These are phyloP conservation scores for Henricia sp. DNA, from an alignment of 53 echinoderm and acorn worm species.

Conservation along the genomic window DNA sequence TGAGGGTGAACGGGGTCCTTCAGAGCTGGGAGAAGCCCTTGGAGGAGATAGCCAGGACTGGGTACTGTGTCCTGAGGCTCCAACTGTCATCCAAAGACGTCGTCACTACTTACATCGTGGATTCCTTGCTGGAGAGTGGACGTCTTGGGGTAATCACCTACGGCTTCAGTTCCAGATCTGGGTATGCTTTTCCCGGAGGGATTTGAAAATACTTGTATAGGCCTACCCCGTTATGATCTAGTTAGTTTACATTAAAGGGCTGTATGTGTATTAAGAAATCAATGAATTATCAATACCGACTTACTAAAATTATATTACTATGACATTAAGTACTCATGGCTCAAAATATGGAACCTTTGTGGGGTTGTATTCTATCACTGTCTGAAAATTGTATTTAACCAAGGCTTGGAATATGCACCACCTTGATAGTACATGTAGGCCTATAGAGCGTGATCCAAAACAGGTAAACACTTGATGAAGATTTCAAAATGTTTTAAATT, in stretches of 20 bases:
- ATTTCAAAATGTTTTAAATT: too few species aligned
- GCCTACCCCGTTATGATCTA: neutral
- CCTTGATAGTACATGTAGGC: too few species aligned
- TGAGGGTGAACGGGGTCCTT: constrained; percentile 5
- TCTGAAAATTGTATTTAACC: too few species aligned
- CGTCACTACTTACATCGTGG: constrained; percentile 23
- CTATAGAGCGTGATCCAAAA: too few species aligned
- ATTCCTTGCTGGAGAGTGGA: constrained; percentile 10
- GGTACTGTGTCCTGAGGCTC: constrained; percentile 45
- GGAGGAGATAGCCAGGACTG: constrained; percentile 26
- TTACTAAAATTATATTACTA: too few species aligned
- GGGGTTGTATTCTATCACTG: too few species aligned
- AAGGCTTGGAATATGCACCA: too few species aligned
- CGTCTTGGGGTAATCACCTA: constrained; percentile 37
- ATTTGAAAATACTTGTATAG: neutral
- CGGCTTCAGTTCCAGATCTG: constrained; percentile 37
- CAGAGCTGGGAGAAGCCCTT: neutral
- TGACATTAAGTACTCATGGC: too few species aligned
- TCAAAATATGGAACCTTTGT: too few species aligned
- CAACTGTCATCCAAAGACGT: constrained; percentile 10
- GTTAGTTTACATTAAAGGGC: neutral
- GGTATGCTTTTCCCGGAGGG: constrained; percentile 53
- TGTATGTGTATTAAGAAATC: too few species aligned
- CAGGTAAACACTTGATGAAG: too few species aligned
- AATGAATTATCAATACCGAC: too few species aligned